phyloP scores from a whole-genome alignment of 2,888 invertebrate genomes.

The Minunthozetes semirufus region DNA sequence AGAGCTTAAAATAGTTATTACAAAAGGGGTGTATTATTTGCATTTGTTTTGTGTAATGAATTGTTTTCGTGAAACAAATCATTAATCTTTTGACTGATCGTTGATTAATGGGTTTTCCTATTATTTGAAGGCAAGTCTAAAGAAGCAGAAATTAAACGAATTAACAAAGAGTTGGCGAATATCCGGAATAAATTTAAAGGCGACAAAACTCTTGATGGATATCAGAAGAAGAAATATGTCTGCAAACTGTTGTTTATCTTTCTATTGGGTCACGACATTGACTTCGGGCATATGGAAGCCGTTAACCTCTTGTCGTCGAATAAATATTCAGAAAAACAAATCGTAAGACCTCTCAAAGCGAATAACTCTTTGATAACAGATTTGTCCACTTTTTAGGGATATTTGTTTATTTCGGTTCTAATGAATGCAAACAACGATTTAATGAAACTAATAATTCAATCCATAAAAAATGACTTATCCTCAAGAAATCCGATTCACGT shows the following conservation, averaged over 20 bases:
- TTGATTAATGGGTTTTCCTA: background rate
- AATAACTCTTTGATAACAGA: slow-evolving; percentile 25
- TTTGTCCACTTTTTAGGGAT: slow-evolving; percentile 63
- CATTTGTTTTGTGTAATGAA: background rate
- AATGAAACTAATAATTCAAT: slow-evolving; percentile 97
- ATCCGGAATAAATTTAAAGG: slow-evolving; percentile 99
- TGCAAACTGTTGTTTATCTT: slow-evolving; percentile 99
- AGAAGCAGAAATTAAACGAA: slow-evolving; percentile 98
- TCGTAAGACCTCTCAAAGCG: slow-evolving; percentile 53
- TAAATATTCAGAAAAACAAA: slow-evolving; percentile 99
- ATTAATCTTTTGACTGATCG: no score
- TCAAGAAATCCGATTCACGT: slow-evolving; percentile 96
- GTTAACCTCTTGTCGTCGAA: slow-evolving; percentile 98
- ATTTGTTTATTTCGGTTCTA: slow-evolving; percentile 97
- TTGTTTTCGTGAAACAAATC: no score
- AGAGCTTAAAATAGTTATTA: background rate
- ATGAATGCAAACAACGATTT: slow-evolving; percentile 98
- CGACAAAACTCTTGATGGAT: slow-evolving; percentile 98
- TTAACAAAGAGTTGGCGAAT: slow-evolving; percentile 99
- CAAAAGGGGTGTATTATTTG: background rate
- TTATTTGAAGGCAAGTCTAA: slow-evolving; percentile 82
- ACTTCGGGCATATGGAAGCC: slow-evolving; percentile 99
- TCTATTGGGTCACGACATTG: slow-evolving; percentile 97
- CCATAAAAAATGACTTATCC: slow-evolving; percentile 95
- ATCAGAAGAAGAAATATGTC: slow-evolving; percentile 99